Evolutionary conservation across 2,113 vertebrate genomes (phyloP).

Genomic region (Scartelaos histophorus): DNA sequence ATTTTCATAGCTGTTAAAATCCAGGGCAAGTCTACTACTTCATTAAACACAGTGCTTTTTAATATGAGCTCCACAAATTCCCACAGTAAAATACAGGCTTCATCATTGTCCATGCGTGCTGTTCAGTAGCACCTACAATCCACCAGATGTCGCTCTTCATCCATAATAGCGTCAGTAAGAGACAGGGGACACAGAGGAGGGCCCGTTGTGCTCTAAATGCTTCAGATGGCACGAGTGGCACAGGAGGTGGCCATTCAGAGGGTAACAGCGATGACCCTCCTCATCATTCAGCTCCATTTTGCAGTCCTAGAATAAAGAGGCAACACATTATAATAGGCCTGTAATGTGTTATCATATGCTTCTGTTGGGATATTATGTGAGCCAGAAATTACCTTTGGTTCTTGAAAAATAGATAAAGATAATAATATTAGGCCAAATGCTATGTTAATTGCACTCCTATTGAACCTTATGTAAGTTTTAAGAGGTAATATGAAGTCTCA

Average conservation of each 20-base stretch:
- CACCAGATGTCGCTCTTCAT: constrained; percentile 55
- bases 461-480: too few relatives aligned
- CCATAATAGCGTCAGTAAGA: constrained; percentile 73
- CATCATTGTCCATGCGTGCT: constrained; percentile 3
- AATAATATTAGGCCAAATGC: too few relatives aligned
- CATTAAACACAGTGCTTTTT: constrained; percentile 18
- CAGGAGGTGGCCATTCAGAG: constrained; percentile 88
- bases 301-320: constrained; percentile 81
- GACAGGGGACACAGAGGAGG: constrained; percentile 57
- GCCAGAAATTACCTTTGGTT: too few relatives aligned
- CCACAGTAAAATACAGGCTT: constrained; percentile 63
- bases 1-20: not conserved
- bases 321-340: not conserved
- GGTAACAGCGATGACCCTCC: constrained; percentile 94
- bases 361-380: not conserved
- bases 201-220: constrained; percentile 80
- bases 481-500: constrained; percentile 45
- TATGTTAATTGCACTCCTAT: not conserved
- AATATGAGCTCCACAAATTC: constrained; percentile 34
- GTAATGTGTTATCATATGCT: not conserved
- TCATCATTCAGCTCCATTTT: constrained; percentile 92
- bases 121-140: constrained; percentile 38
- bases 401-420: too few relatives aligned
- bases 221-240: constrained; percentile 93
- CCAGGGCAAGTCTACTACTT: constrained; percentile 32